Evolutionary conservation across 2,797 vertebrate genomes (phyloP), one percentile per base, ranked within the genome.

Genomic region (Sebastes diploproa): DNA sequence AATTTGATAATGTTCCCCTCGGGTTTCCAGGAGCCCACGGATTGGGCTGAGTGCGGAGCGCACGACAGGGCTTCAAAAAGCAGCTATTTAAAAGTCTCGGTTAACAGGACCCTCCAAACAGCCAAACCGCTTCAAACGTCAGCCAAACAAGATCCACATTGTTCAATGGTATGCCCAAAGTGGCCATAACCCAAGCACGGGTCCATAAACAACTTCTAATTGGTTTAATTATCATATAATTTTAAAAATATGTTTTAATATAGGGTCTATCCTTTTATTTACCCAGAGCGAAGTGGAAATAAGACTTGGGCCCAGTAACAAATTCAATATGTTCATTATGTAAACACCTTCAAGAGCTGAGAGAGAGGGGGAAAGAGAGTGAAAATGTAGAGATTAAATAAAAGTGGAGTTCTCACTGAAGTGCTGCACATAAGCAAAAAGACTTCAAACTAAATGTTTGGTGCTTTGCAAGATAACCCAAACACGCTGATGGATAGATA

Each of bases 311-410:
- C 86, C 85, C 73, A 86, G 92, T 95, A 96, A 96, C 93, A 94
- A 93, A 93, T 95, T 94, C 95, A 96, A 93, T 94, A 94, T 94
- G 94, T 90, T 92, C 92, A 94, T 95, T 94, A 93, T 95, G 91
- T 95, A 93, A 95, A 95, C 94, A 94, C 89, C 92, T 92, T 91
- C 88, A 92, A 91, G 64, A 85, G 83, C 67, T 30, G 75, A 79
- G 77, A 64, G 68, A 69, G 58, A 75, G 68, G 74, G 78, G 18
- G 52, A 36, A 59, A 75, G 58, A 60, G 70, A 86, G 87, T 85
- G 72, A 62, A 85, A 85, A 87, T 54, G 61, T 10, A 75, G 32
- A 89, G 76, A 82, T 79, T 42, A 75, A 86, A 90, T 82, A 38
- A 72, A 75, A 73, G 70, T 62, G 23, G 4, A 67, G 58, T 64